Conservation (phyloP, 2,797 vertebrate genomes). For the Taenioides sp. region DNA sequence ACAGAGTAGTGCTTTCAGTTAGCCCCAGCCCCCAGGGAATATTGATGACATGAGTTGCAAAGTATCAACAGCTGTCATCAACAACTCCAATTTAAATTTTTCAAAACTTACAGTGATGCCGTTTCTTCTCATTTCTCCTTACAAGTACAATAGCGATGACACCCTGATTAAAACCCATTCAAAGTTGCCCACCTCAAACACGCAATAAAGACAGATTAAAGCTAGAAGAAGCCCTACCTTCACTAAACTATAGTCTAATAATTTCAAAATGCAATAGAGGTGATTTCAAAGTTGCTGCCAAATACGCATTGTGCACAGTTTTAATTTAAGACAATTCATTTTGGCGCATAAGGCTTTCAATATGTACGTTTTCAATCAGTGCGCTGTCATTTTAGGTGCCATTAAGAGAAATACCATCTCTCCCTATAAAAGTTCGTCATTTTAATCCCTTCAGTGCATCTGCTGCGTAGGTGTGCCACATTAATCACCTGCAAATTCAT, state of each 20-base stretch:
- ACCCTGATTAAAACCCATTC: slow-evolving; percentile 57
- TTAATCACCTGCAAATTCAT: slow-evolving; percentile 13
- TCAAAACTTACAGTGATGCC: slow-evolving; percentile 41
- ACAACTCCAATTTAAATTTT: slow-evolving; percentile 44
- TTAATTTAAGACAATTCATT: slow-evolving; percentile 43
- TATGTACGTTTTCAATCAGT: slow-evolving; percentile 39
- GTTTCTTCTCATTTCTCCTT: slow-evolving; percentile 46
- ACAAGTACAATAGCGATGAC: slow-evolving; percentile 42
- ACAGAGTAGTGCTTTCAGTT: too few relatives aligned
- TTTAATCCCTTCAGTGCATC: slow-evolving; percentile 15
- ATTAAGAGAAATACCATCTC: slow-evolving; percentile 16
- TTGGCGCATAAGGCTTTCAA: slow-evolving; percentile 37
- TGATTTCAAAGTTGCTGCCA: slow-evolving; percentile 49
- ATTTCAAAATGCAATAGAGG: slow-evolving; percentile 41
- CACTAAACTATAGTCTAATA: slow-evolving; percentile 25
- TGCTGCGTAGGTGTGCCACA: slow-evolving; percentile 19
- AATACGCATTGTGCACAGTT: slow-evolving; percentile 28
- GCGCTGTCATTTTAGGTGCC: slow-evolving; percentile 29
- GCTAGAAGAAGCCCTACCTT: slow-evolving; percentile 36
- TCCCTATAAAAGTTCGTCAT: slow-evolving; percentile 9
- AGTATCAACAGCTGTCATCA: slow-evolving; percentile 52
- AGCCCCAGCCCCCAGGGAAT: too few relatives aligned
- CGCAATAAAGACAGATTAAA: slow-evolving; percentile 52
- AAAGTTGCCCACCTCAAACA: slow-evolving; percentile 41
- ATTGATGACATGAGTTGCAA: too few relatives aligned